Evolutionary conservation across 2,113 vertebrate genomes (phyloP).

Genomic region (Sylvia atricapilla): DNA sequence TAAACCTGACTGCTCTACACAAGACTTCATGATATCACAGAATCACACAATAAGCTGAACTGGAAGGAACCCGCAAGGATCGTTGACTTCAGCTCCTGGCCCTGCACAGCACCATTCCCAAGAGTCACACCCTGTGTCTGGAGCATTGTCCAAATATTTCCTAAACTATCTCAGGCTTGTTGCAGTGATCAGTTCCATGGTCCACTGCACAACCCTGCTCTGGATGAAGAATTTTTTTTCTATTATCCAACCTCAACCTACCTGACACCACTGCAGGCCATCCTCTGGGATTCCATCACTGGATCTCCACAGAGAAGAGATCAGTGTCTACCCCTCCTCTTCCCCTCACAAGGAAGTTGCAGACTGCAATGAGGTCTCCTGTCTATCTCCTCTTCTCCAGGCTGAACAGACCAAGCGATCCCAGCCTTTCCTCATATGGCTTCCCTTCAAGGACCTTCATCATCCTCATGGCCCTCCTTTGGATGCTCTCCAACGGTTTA

Average conservation of each 20-base stretch:
- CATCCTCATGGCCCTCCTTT: background rate
- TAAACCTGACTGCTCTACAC: background rate
- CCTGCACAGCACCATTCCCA: background rate
- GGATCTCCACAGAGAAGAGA: background rate
- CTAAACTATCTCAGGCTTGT: background rate
- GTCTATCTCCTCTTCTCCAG: background rate
- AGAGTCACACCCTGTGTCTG: too few species aligned
- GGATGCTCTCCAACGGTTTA: rapidly evolving
- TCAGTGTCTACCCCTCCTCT: background rate
- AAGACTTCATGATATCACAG: background rate
- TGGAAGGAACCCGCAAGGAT: background rate
- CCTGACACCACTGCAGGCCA: background rate
- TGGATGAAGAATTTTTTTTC: background rate
- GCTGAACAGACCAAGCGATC: background rate
- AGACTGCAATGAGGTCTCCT: background rate
- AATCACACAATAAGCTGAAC: background rate
- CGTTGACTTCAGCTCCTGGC: rapidly evolving
- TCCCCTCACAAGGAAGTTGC: background rate
- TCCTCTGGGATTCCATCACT: too few species aligned
- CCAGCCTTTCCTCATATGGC: rapidly evolving
- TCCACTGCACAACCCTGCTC: rapidly evolving
- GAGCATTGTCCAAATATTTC: background rate
- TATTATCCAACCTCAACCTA: background rate
- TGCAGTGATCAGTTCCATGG: too few species aligned
- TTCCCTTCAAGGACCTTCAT: background rate